Evolutionary conservation across 2,113 vertebrate genomes (phyloP), one percentile per base, ranked within the genome.

Genomic region (Xenopus tropicalis): DNA sequence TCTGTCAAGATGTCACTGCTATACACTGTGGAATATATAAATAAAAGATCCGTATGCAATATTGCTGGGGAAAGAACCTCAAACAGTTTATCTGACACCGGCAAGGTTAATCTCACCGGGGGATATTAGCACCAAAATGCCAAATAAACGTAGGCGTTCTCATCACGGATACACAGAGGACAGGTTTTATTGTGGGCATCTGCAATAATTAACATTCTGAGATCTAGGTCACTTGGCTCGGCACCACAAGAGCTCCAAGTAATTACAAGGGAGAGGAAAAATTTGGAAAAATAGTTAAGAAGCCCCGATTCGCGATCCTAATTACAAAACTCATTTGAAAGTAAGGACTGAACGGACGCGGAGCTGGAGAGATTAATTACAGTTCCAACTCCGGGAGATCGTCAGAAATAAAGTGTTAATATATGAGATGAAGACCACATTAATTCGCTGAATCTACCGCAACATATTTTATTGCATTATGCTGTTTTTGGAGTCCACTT

Each of bases 301-400:
- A 68, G 66, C 42, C 66, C 54, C n/a, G 20, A 57, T 14, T 43
- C 29, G 61, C 66, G 54, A 54, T 69, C 58, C 62, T 75, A 75
- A 75, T 75, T 75, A 69, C 46, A 62, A 75, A 69, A 75, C 58
- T 69, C 22, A 75, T 75, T 75, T 75, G 23, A 63, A 63, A 69
- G 29, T 62, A 44, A 68, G 64, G 64, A 74, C 58, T 67, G 64
- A 74, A 68, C 68, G 65, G 72, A 66, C 51, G 65, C 65, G 43
- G 48, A n/a, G n/a, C n/a, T n/a, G n/a, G n/a, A 62, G 65, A 74
- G 73, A 75, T 69, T 75, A 69, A 69, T 69, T 75, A 75, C 73
- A 69, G 43, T 52, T 63, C 56, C 69, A 48, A 57, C 65, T 61
- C 43, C 44, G 62, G 66, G 73, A 69, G 54, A 75, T 44, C 23